Evolutionary conservation across 2,797 vertebrate species (phyloP), one percentile per base, ranked within the genome.

Genomic region (Danio tinwini): DNA sequence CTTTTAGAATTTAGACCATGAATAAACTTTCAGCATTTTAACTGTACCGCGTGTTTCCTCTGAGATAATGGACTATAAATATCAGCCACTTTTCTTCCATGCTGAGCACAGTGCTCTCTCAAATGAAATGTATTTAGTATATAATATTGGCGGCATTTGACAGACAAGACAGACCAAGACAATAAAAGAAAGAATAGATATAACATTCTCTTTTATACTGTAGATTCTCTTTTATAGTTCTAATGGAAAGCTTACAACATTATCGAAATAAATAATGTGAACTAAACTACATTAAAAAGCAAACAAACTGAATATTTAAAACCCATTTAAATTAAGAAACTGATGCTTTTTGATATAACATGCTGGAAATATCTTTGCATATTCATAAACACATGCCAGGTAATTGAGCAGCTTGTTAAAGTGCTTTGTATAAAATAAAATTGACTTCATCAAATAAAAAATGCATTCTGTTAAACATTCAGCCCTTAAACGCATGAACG

Each of bases 21-120:
- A 37, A 68, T 69, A 11, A 69, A 52, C 14, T 39, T 69, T 69
- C 39, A 37, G 9, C 49, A 6, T 50, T 12, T 69, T 52, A 52
- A 50, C 4, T 49, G 2, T 40, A 61, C 5, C 14, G 5, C 47
- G 16, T n/a, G 29, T 47, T 68, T 68, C 55, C 29, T 50, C 45
- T 50, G 65, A 2, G 8, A 50, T 37, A 68, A 68, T 50, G 13
- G 45, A n/a, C 45, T 58, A 58, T 13, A 68, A 50, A 10, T 50
- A 11, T 50, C 5, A 8, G 21, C 45, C 21, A 37, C 45, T 37
- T 50, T 14, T 68, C 19, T 49, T n/a, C 2, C 21, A 50, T 7
- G 2, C 44, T 14, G 19, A 12, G 13, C 45, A 13, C 21, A 50
- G 37, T 3, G 5, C 37, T 68, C 16, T 50, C 7, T 68, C 14